phyloP scores from a whole-genome alignment of 1,140 invertebrate genomes.

The Psilanteris sp. region DNA sequence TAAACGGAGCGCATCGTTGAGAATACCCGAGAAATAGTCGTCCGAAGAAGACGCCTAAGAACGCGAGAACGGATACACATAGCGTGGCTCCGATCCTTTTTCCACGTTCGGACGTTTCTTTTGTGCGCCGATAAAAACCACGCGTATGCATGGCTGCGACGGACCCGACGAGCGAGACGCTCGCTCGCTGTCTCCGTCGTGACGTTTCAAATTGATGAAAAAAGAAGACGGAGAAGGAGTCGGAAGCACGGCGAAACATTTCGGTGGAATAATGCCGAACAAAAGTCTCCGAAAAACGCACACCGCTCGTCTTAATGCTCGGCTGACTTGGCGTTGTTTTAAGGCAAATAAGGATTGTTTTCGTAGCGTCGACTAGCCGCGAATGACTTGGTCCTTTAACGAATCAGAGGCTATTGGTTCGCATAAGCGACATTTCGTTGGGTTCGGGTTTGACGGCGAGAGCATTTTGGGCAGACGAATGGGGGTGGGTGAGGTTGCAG shows the following conservation, averaged over 20 bases:
- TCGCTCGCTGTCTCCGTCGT: background rate
- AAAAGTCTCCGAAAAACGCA: conserved; percentile 49
- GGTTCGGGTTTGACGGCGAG: too few species aligned
- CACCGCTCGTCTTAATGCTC: conserved; percentile 54
- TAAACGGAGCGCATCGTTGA: conserved; percentile 69
- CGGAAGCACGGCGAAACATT: conserved; percentile 57
- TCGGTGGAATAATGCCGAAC: conserved; percentile 51
- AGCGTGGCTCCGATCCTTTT: conserved; percentile 49
- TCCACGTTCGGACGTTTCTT: conserved; percentile 49
- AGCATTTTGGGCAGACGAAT: too few species aligned
- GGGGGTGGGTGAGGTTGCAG: too few species aligned
- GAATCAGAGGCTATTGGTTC: conserved; percentile 8
- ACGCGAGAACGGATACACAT: conserved; percentile 61
- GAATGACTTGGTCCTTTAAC: conserved; percentile 30
- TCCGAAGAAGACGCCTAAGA: conserved; percentile 58
- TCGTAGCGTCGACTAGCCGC: conserved; percentile 34
- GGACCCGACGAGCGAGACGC: conserved; percentile 11
- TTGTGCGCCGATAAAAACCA: conserved; percentile 31
- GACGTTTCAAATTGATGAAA: conserved; percentile 61
- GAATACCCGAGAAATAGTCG: conserved; percentile 55
- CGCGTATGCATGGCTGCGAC: conserved; percentile 25
- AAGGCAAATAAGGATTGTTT: conserved; percentile 49
- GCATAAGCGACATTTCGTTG: conserved; percentile 1
- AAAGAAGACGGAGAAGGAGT: too few species aligned
- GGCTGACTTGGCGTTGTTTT: conserved; percentile 40